phyloP scores from a whole-genome alignment of 2,797 vertebrate genomes.

The Tauraco hartlaubi region DNA sequence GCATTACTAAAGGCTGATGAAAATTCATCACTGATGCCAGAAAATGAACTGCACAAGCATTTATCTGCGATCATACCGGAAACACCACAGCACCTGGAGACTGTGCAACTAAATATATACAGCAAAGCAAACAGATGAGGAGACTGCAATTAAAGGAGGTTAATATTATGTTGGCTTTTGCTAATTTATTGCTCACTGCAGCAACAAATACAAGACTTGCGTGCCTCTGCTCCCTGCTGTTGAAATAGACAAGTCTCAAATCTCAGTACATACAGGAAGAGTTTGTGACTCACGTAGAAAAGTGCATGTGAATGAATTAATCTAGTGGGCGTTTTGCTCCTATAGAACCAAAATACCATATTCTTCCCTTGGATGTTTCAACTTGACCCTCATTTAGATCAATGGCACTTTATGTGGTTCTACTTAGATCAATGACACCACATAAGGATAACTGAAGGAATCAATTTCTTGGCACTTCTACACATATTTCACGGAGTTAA shows the following conservation, averaged over 20 bases:
- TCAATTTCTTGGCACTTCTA: neutral
- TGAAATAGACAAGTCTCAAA: neutral
- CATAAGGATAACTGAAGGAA: neutral
- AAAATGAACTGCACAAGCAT: neutral
- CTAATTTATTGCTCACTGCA: slow-evolving; percentile 45
- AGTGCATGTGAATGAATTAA: neutral
- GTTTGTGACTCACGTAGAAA: slow-evolving; percentile 9
- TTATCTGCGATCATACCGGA: neutral
- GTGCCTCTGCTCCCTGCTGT: neutral
- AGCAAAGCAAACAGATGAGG: neutral
- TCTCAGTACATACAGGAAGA: neutral
- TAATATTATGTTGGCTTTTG: slow-evolving; percentile 48
- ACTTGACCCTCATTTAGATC: neutral
- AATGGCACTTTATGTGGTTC: neutral
- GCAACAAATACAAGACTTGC: neutral
- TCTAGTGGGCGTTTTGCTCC: neutral
- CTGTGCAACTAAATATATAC: slow-evolving; percentile 37
- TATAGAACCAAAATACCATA: neutral
- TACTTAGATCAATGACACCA: neutral
- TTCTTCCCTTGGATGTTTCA: neutral
- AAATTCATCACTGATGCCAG: neutral
- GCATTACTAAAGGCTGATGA: neutral
- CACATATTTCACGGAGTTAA: neutral
- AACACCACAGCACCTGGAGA: neutral
- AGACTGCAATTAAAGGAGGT: slow-evolving; percentile 67